phyloP scores from a whole-genome alignment of 2,797 vertebrate species.

The Lagorchestes hirsutus region DNA sequence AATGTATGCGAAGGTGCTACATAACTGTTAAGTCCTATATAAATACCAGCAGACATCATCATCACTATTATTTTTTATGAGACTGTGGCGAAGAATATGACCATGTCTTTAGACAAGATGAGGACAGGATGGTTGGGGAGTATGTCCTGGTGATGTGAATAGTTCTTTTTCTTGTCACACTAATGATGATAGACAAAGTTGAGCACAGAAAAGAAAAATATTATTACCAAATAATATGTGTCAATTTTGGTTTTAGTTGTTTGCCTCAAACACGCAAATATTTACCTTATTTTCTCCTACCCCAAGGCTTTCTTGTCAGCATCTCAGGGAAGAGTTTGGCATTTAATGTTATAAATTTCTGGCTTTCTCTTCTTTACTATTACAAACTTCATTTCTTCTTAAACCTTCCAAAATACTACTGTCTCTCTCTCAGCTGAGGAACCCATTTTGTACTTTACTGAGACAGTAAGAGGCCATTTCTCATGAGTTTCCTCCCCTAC shows the following conservation, averaged over 20 bases:
- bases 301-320: constrained; percentile 6
- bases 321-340: neutral
- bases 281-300: constrained; percentile 16
- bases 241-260: neutral
- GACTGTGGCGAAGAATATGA: neutral
- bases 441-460: neutral
- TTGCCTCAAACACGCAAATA: neutral
- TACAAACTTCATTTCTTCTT: neutral
- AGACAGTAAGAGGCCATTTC: neutral
- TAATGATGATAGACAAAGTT: neutral
- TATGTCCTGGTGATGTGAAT: neutral
- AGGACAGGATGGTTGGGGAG: neutral
- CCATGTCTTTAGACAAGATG: neutral
- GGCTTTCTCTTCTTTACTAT: neutral
- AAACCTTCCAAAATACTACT: neutral
- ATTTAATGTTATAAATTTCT: constrained; percentile 6
- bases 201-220: neutral
- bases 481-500: neutral
- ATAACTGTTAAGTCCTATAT: neutral
- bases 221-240: neutral
- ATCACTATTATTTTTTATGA: neutral
- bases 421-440: neutral
- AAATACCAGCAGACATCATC: neutral
- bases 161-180: neutral
- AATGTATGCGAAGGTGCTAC: neutral